Evolutionary conservation across 2,888 invertebrate genomes (phyloP).

Genomic region (Parelbella ahira): DNA sequence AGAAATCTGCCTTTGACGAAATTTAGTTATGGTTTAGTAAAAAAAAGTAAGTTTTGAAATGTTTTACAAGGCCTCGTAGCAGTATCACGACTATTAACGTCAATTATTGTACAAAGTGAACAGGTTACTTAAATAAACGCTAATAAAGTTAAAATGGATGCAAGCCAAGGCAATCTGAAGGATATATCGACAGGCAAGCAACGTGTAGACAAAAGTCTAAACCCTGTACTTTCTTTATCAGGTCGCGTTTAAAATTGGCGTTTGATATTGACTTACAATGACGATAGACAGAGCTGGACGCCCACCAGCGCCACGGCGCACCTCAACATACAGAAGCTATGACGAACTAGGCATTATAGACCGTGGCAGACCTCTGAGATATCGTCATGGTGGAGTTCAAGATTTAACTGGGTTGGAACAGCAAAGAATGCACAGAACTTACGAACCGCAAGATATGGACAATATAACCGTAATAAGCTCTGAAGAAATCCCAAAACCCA

Average conservation of each 20-base stretch:
- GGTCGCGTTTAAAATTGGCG: constrained; percentile 45
- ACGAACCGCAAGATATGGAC: constrained; percentile 58
- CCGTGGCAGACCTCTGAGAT: constrained; percentile 56
- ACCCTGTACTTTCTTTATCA: constrained; percentile 53
- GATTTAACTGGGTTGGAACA: constrained; percentile 64
- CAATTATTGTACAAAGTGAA: too few relatives aligned
- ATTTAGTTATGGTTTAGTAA: too few relatives aligned
- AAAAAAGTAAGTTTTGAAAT: too few relatives aligned
- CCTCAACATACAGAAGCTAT: constrained; percentile 73
- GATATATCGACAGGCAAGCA: constrained; percentile 20
- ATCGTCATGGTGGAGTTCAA: constrained; percentile 67
- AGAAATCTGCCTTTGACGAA: too few relatives aligned
- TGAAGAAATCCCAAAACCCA: constrained; percentile 65
- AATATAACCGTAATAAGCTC: constrained; percentile 73
- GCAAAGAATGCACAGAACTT: constrained; percentile 46
- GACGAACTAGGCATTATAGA: constrained; percentile 68
- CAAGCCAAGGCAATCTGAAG: constrained; percentile 33
- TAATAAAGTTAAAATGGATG: too few relatives aligned
- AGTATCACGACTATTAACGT: too few relatives aligned
- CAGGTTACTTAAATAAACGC: too few relatives aligned
- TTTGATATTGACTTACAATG: constrained; percentile 49
- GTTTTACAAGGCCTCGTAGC: too few relatives aligned
- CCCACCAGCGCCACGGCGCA: constrained; percentile 66
- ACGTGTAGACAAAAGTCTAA: constrained; percentile 39
- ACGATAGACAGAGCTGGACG: constrained; percentile 69